A percentile compares a stretch with the other conserved stretches of the same genome.
These are phyloP conservation scores for Gallinago media DNA, from an alignment of 2,113 vertebrate species.

Conservation along the genomic window DNA sequence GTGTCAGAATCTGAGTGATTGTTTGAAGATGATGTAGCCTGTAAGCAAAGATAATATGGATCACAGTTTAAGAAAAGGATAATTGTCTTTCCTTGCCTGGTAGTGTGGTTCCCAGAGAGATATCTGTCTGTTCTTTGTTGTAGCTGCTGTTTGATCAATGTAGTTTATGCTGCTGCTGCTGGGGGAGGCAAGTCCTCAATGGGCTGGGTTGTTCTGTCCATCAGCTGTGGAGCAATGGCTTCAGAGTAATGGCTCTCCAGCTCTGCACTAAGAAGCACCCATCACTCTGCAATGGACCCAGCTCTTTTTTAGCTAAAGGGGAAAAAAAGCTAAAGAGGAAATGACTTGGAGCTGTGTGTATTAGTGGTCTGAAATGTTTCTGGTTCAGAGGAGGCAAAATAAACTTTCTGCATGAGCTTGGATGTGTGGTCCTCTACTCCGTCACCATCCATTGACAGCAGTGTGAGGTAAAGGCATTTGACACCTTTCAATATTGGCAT, in stretches of 20 bases:
- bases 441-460: not conserved
- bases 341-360: not conserved
- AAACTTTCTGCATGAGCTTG: not conserved
- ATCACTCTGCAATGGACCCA: not conserved
- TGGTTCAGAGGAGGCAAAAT: slow-evolving; percentile 26
- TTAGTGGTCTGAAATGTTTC: not conserved
- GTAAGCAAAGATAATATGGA: not conserved
- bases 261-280: not conserved
- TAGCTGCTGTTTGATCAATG: not conserved
- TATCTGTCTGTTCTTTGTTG: not conserved
- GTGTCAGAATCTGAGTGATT: not conserved
- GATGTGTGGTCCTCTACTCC: not conserved
- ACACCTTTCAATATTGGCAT: slow-evolving; percentile 22
- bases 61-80: not conserved
- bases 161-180: not conserved
- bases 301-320: not conserved
- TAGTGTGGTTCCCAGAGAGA: not conserved
- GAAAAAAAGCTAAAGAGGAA: not conserved
- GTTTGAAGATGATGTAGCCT: not conserved
- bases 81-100: not conserved
- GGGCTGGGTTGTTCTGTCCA: not conserved
- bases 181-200: not conserved
- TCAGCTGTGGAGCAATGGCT: not conserved
- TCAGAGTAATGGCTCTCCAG: not conserved
- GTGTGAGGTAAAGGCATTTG: slow-evolving; percentile 19